A percentile compares a stretch with the other conserved stretches of the same genome.
phyloP scores from a whole-genome alignment of 2,113 vertebrate species.

The Nyctibius bracteatus region DNA sequence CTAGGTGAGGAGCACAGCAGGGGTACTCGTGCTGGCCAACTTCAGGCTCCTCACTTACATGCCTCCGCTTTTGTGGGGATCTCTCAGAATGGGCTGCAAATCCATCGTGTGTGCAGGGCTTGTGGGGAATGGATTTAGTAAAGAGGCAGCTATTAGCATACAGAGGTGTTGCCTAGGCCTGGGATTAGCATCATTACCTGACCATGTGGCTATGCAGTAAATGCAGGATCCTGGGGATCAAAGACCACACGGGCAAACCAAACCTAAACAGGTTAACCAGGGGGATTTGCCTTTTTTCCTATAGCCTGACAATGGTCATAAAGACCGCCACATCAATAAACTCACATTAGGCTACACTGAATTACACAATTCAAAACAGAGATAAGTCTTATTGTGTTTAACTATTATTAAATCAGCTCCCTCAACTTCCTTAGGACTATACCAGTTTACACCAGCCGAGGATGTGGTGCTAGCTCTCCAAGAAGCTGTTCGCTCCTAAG shows the following conservation, averaged over 20 bases:
- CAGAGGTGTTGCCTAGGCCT: neutral
- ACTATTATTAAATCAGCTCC: neutral
- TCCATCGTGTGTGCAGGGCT: fast-evolving
- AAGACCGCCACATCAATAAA: neutral
- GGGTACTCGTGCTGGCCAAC: neutral
- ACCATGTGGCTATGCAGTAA: neutral
- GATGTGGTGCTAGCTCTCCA: neutral
- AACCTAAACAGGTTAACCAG: neutral
- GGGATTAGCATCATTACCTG: neutral
- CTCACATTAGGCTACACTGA: neutral
- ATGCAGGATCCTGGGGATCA: neutral
- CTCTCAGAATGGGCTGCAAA: neutral
- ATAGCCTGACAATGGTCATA: neutral
- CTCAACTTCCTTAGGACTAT: neutral
- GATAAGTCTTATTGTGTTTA: neutral
- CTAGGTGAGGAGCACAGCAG: neutral
- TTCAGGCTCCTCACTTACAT: neutral
- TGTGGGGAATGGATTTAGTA: neutral
- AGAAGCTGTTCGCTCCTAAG: neutral
- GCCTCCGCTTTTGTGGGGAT: fast-evolving
- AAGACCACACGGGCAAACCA: neutral
- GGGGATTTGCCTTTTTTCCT: neutral
- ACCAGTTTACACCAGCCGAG: neutral
- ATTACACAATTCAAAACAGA: neutral
- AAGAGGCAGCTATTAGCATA: neutral